Evolutionary conservation across 2,888 invertebrate genomes (phyloP).

Genomic region (Aspidiotus destructor): DNA sequence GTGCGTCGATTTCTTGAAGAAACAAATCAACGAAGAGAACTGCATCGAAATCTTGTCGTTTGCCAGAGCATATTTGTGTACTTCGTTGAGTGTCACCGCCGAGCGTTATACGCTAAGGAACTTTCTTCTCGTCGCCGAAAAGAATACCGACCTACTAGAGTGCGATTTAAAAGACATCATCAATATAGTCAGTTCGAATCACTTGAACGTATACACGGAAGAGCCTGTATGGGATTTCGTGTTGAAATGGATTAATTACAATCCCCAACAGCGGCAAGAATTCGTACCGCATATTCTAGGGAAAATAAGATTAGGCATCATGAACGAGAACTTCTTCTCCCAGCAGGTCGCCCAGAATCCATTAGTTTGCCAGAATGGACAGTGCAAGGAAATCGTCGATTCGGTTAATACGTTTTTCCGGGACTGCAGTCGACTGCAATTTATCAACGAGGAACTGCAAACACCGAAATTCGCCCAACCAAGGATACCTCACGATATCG

Average conservation of each 20-base stretch:
- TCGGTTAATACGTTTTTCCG: constrained; percentile 68
- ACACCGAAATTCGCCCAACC: constrained; percentile 66
- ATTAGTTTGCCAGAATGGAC: constrained; percentile 71
- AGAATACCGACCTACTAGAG: constrained; percentile 24
- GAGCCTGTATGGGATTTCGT: constrained; percentile 34
- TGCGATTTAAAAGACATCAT: constrained; percentile 21
- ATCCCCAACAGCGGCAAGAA: constrained; percentile 17
- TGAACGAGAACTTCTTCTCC: constrained; percentile 33
- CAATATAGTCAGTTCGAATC: constrained; percentile 28
- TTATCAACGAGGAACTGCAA: constrained; percentile 16
- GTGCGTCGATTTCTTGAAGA: constrained; percentile 21
- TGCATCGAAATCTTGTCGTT: constrained; percentile 27
- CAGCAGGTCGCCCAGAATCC: constrained; percentile 48
- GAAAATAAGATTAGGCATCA: constrained; percentile 32
- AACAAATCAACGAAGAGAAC: constrained; percentile 24
- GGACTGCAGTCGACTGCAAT: constrained; percentile 22
- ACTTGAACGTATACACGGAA: constrained; percentile 33
- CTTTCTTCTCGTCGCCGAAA: constrained; percentile 14
- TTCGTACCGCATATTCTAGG: constrained; percentile 25
- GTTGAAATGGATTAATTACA: constrained; percentile 31
- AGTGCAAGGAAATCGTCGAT: constrained; percentile 78
- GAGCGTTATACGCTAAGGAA: constrained; percentile 25
- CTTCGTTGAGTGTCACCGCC: constrained; percentile 15
- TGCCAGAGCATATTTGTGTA: constrained; percentile 17
- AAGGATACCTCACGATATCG: constrained; percentile 75